Evolutionary conservation across 2,113 vertebrate species (phyloP).

Genomic region (Leptosomus discolor): DNA sequence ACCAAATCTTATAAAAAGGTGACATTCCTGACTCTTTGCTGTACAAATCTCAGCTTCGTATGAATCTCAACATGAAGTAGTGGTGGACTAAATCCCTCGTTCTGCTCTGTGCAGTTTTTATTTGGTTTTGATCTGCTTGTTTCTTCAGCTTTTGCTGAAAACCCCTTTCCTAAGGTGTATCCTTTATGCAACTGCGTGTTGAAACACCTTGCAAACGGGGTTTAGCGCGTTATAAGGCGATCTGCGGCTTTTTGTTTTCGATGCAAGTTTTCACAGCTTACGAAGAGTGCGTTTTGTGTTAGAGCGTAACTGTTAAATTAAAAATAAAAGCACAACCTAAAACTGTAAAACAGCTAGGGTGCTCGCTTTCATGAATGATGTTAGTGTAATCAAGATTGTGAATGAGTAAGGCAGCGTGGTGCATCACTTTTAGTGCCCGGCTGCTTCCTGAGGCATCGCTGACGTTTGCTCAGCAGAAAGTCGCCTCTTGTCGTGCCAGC

Average conservation of each 20-base stretch:
- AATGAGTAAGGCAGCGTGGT: neutral
- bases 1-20: neutral
- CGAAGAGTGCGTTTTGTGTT: neutral
- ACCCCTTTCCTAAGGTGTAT: neutral
- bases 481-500: neutral
- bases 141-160: constrained; percentile 2
- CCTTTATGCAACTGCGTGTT: neutral
- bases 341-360: neutral
- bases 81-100: neutral
- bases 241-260: neutral
- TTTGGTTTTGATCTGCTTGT: neutral
- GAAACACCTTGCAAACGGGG: neutral
- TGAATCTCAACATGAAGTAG: neutral
- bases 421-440: neutral
- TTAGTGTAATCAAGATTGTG: neutral
- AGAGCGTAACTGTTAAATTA: neutral
- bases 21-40: neutral
- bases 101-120: neutral
- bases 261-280: constrained; percentile 36
- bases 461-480: neutral
- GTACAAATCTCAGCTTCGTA: neutral
- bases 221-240: neutral
- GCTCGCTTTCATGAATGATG: neutral
- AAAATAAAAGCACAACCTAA: constrained; percentile 37
- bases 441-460: neutral